Percentiles rank a stretch among this genome's conserved stretches.
Conservation (phyloP, 2,113 vertebrate genomes). For the Cryptomyrus ogoouensis region DNA sequence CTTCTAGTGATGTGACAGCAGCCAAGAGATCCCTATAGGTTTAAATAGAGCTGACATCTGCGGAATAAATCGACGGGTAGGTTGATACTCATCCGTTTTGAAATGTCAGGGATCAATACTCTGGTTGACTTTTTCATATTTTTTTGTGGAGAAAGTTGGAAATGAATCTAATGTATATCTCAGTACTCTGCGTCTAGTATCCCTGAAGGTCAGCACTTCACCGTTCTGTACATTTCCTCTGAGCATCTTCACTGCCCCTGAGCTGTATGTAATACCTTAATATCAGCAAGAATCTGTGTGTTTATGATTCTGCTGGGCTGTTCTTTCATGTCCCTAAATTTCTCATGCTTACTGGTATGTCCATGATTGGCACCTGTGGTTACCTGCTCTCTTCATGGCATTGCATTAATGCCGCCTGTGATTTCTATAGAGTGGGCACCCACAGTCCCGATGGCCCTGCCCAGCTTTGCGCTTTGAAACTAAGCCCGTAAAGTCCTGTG, state of each 20-base stretch:
- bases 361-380: neutral
- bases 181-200: no score
- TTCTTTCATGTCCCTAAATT: neutral
- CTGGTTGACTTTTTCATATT: neutral
- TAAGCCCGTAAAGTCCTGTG: neutral
- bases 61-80: neutral
- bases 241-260: neutral
- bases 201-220: neutral
- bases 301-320: neutral
- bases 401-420: neutral
- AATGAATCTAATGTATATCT: neutral
- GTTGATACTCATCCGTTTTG: neutral
- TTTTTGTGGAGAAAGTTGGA: neutral
- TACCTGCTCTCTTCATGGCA: neutral
- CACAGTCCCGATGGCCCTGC: neutral
- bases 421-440: neutral
- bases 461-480: neutral
- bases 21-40: neutral
- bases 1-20: neutral
- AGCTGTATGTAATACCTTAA: neutral
- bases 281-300: neutral
- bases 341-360: neutral
- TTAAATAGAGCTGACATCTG: neutral
- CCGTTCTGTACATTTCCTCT: neutral
- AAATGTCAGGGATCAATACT: constrained; percentile 3